phyloP scores from a whole-genome alignment of 2,888 invertebrate genomes.

The Drosophila cracens region DNA sequence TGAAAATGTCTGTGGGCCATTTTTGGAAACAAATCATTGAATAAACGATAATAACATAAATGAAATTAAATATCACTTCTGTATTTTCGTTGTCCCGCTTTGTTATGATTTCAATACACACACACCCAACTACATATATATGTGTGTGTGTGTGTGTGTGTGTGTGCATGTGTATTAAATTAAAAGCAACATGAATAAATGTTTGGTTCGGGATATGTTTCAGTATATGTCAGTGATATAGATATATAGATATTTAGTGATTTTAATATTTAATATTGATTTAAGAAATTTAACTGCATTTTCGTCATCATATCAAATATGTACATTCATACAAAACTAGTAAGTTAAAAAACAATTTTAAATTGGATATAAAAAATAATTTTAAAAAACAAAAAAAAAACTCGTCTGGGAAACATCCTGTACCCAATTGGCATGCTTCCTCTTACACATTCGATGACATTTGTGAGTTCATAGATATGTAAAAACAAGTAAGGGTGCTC shows the following conservation, averaged over 20 bases:
- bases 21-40: slow-evolving; percentile 12
- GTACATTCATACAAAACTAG: neutral
- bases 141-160: neutral
- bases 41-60: slow-evolving; percentile 22
- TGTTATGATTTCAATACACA: slow-evolving; percentile 1
- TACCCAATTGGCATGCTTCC: neutral
- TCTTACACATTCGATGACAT: neutral
- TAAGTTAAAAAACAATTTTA: too few species aligned
- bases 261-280: neutral
- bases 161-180: neutral
- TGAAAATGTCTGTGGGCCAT: neutral
- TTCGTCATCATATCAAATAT: neutral
- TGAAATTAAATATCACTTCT: slow-evolving; percentile 26
- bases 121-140: neutral
- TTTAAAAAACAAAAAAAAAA: neutral
- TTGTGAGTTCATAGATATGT: neutral
- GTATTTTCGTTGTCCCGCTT: slow-evolving; percentile 11
- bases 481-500: neutral
- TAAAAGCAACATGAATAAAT: neutral
- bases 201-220: neutral
- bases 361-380: neutral
- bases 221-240: neutral
- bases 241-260: neutral
- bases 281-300: neutral
- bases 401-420: neutral